Evolutionary conservation across 2,113 vertebrate species (phyloP).

Genomic region (Noctilio leporinus): DNA sequence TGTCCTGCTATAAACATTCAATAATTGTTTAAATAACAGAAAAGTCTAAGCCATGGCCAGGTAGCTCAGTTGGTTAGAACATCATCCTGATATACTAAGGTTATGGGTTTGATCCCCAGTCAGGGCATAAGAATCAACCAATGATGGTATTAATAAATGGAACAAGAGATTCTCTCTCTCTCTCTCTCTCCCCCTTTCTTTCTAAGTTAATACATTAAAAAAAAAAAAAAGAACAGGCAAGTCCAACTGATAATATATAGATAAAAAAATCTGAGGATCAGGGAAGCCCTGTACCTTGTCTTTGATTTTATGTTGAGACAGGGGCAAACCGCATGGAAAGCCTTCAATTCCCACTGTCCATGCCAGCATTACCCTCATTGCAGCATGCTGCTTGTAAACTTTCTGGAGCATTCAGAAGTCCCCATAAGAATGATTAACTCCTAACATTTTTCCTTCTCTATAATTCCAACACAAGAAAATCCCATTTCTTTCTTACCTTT

Average conservation of each 20-base stretch:
- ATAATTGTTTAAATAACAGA: not conserved
- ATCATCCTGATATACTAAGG: not conserved
- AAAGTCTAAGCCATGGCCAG: not conserved
- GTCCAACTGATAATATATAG: not conserved
- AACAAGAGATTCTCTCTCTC: not conserved
- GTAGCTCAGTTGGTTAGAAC: not conserved
- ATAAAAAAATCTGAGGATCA: not conserved
- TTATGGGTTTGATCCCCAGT: not conserved
- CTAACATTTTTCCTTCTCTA: not conserved
- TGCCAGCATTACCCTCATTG: not conserved
- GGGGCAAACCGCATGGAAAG: not conserved
- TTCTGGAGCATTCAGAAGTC: not conserved
- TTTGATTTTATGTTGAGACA: not conserved
- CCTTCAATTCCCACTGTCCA: not conserved
- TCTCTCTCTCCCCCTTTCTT: not conserved
- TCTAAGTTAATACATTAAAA: not conserved
- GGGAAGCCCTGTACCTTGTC: not conserved
- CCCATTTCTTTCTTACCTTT: slow-evolving; percentile 55
- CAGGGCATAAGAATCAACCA: not conserved
- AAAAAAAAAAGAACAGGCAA: not conserved
- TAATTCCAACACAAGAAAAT: not conserved
- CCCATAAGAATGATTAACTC: not conserved
- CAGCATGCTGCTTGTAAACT: not conserved
- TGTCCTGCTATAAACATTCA: not conserved
- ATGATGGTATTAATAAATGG: not conserved